A percentile compares a stretch with the other conserved stretches of the same genome.
These are phyloP conservation scores for Caenorhabditis sinica DNA, from an alignment of 2,888 invertebrate species.

Conservation along the genomic window DNA sequence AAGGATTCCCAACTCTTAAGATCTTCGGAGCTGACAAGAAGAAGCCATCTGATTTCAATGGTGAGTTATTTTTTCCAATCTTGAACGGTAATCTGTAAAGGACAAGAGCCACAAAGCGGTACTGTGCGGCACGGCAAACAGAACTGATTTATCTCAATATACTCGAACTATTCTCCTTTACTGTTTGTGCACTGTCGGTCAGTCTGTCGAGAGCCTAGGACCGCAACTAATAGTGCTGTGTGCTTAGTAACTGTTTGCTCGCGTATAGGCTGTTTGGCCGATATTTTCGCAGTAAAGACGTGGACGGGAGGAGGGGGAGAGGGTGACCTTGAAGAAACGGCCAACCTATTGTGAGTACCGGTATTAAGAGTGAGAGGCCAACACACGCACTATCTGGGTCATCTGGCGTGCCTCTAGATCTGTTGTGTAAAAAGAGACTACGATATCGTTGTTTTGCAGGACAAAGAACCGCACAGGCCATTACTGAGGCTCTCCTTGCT, in stretches of 20 bases:
- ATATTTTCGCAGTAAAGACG: constrained; percentile 19
- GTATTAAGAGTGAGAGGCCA: constrained; percentile 19
- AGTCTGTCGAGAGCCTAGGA: constrained; percentile 7
- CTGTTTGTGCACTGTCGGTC: constrained; percentile 55
- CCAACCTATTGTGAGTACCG: constrained; percentile 46
- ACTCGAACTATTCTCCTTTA: constrained; percentile 48
- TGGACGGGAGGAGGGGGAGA: no score
- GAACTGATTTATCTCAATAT: constrained; percentile 42
- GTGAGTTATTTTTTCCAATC: constrained; percentile 53
- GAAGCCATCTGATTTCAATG: constrained; percentile 90
- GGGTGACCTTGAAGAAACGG: constrained; percentile 51
- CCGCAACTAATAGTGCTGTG: constrained; percentile 44
- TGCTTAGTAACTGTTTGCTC: constrained; percentile 66
- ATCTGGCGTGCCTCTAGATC: not conserved
- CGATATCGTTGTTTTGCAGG: constrained; percentile 59
- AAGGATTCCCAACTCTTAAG: constrained; percentile 97
- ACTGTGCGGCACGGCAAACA: constrained; percentile 55
- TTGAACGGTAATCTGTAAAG: not conserved
- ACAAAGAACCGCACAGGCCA: constrained; percentile 90
- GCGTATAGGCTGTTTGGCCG: constrained; percentile 46
- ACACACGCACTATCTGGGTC: constrained; percentile 40
- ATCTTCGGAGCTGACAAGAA: constrained; percentile 92
- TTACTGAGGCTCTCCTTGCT: constrained; percentile 92
- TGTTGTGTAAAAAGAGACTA: not conserved
- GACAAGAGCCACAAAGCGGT: constrained; percentile 3